Percentiles rank a stretch among this genome's conserved stretches.
Evolutionary conservation across 2,888 invertebrate genomes (phyloP).

Genomic region (Agriopis leucophaearia): DNA sequence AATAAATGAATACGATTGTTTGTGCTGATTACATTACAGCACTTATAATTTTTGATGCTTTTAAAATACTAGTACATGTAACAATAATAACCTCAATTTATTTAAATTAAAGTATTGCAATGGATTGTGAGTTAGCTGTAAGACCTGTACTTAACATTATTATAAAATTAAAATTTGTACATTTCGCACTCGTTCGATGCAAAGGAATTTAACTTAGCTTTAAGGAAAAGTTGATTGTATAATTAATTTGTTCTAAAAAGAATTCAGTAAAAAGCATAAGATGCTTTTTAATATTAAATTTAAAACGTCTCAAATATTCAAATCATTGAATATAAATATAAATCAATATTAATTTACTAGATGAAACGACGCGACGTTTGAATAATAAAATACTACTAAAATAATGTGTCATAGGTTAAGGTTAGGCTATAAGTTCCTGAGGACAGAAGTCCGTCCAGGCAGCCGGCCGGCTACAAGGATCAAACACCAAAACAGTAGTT

Average conservation of each 20-base stretch:
- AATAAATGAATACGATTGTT: too few relatives aligned
- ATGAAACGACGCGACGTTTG: too few relatives aligned
- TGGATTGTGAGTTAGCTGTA: background rate
- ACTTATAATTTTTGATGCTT: background rate
- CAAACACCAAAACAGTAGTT: conserved; percentile 85
- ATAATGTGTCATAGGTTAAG: conserved; percentile 47
- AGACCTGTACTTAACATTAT: background rate
- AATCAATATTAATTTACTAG: too few relatives aligned
- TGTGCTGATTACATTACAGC: too few relatives aligned
- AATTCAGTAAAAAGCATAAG: conserved; percentile 24
- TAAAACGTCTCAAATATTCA: background rate
- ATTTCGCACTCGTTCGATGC: conserved; percentile 67
- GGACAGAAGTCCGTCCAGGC: conserved; percentile 83
- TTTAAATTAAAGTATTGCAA: background rate
- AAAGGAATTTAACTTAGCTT: conserved; percentile 76
- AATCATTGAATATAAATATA: too few relatives aligned
- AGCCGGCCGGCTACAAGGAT: conserved; percentile 79
- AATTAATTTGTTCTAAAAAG: conserved; percentile 1
- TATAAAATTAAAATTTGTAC: conserved; percentile 51
- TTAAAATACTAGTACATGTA: background rate
- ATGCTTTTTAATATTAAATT: conserved; percentile 28
- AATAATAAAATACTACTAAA: too few relatives aligned
- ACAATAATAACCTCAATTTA: background rate
- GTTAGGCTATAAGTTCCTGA: conserved; percentile 78
- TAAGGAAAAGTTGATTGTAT: conserved; percentile 46